Conservation (phyloP, 2,113 vertebrate species). For the Nothoprocta perdicaria region DNA sequence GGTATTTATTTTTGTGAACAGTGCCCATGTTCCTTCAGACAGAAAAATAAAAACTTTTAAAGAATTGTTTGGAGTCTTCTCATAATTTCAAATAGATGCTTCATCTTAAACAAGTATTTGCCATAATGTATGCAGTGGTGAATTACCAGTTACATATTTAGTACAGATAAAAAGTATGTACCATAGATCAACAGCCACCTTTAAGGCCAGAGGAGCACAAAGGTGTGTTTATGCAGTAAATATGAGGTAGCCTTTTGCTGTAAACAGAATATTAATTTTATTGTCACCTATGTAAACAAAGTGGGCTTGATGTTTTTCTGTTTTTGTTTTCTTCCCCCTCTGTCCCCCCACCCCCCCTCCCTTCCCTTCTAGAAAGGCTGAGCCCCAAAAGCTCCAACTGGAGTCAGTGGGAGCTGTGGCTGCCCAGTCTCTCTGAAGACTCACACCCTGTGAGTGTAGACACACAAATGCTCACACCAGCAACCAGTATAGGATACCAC, state of each 20-base stretch:
- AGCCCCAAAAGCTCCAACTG: not conserved
- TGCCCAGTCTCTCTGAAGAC: slow-evolving; percentile 49
- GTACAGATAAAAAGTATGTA: slow-evolving; percentile 76
- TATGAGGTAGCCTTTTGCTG: slow-evolving; percentile 99
- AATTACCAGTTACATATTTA: slow-evolving; percentile 46
- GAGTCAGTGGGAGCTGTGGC: slow-evolving; percentile 14
- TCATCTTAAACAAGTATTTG: slow-evolving; percentile 66
- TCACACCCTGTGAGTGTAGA: slow-evolving; percentile 70
- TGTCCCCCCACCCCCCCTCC: not conserved
- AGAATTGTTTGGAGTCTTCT: slow-evolving; percentile 63
- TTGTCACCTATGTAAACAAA: slow-evolving; percentile 79
- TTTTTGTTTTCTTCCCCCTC: not conserved
- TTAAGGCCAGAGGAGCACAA: slow-evolving; percentile 80
- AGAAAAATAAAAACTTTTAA: slow-evolving; percentile 59
- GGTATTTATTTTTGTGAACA: slow-evolving; percentile 43
- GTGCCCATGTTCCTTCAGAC: slow-evolving; percentile 56
- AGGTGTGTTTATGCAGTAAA: slow-evolving; percentile 81
- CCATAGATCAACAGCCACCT: slow-evolving; percentile 79
- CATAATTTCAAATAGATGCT: slow-evolving; percentile 63
- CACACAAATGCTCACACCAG: slow-evolving; percentile 78
- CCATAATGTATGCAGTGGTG: slow-evolving; percentile 52
- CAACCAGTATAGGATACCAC: slow-evolving; percentile 77
- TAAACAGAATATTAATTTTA: slow-evolving; percentile 87
- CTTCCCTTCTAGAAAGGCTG: slow-evolving; percentile 38
- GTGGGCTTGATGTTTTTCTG: slow-evolving; percentile 62